Evolutionary conservation across 1,140 invertebrate genomes (phyloP), one percentile per base, ranked within the genome.

Genomic region (Antheraea pernyi): DNA sequence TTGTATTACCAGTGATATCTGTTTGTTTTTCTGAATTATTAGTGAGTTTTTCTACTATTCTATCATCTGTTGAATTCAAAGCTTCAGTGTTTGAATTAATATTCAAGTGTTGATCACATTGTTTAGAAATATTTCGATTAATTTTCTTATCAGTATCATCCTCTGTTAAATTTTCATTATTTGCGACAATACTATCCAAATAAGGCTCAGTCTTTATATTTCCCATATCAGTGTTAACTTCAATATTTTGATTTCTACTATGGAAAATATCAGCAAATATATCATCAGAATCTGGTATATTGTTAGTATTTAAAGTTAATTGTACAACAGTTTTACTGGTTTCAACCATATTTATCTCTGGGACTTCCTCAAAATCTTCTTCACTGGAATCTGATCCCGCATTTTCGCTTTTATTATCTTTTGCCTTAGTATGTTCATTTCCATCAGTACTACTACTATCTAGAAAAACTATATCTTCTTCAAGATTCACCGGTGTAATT

Each of bases 191-290:
- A 16, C 13, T 53, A 53, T 7, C 46, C 46, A 53, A 53, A 16
- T 16, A 53, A 16, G 46, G 46, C 19, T 7, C 10, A 10, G 2
- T 36, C 11, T 61, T 22, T 61, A 30, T 11, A 13, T 61, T 22
- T 36, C 3, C 19, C 10, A 30, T 61, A 16, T 61, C 22, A 30
- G 60, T 13, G 19, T 61, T 36, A 22, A 30, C 19, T 16, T 61
- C 11, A 11, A 7, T 36, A 61, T 61, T 19, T 30, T 16, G 19
- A 61, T 62, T 59, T 60, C 68, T 68, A 36, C 69, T 70, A 42
- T 75, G 66, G 88, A 95, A 95, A 69, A 95, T 86, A 91, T 95
- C 95, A 42, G 94, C 94, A 93, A 96, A 96, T 59, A 96, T 91
- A 92, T 96, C 96, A 81, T 96, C 94, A 53, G 94, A 69, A 86